phyloP scores from a whole-genome alignment of 2,113 vertebrate genomes.

The Mionectes macconnelli region DNA sequence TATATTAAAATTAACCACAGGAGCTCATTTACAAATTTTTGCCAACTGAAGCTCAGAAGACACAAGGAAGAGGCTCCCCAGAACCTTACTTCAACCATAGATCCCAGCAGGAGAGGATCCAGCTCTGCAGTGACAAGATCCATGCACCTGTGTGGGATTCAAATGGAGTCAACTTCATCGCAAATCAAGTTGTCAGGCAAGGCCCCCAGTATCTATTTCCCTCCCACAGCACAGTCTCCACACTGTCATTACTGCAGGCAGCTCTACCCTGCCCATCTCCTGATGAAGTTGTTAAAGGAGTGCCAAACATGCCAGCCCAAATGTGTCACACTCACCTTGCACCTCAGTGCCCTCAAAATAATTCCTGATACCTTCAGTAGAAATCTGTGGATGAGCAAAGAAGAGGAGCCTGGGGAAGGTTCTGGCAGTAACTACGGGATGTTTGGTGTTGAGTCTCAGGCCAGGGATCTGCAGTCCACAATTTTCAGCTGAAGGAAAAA shows the following conservation, averaged over 20 bases:
- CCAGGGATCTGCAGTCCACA: background rate
- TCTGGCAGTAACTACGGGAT: accelerated
- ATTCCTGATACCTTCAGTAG: background rate
- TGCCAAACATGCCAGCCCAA: accelerated
- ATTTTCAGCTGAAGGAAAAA: background rate
- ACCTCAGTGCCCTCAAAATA: background rate
- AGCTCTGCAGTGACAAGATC: background rate
- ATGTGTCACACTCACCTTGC: background rate
- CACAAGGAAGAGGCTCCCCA: background rate
- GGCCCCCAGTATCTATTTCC: background rate
- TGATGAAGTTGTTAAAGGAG: background rate
- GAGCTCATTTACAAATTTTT: background rate
- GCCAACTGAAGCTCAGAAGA: background rate
- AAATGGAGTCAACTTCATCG: background rate
- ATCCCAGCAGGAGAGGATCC: background rate
- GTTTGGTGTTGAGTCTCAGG: background rate
- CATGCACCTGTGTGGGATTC: background rate
- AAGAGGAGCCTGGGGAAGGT: background rate
- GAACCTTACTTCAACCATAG: background rate
- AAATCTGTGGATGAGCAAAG: background rate
- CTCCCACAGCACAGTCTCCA: background rate
- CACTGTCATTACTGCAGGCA: background rate
- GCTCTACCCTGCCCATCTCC: background rate
- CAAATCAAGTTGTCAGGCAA: background rate
- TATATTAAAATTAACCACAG: background rate